Conservation (phyloP, 2,888 invertebrate genomes). For the Lomographa bimaculata region DNA sequence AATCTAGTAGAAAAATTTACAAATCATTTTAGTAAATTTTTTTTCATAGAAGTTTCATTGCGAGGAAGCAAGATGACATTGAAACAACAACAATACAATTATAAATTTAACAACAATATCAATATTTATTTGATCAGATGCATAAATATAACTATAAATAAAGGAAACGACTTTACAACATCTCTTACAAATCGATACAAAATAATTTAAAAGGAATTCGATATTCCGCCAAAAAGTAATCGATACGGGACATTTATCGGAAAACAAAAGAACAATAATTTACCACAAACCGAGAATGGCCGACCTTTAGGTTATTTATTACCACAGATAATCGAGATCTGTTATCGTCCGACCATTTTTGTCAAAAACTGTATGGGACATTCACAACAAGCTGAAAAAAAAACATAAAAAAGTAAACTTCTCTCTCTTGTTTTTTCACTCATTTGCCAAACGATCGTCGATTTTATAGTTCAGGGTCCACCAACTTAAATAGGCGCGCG, state of each 20-base stretch:
- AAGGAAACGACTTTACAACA: too few species aligned
- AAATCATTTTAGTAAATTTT: too few species aligned
- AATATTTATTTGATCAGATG: too few species aligned
- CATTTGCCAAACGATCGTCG: conserved; percentile 18
- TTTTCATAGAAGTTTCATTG: too few species aligned
- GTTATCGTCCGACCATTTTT: conserved; percentile 31
- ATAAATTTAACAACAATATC: too few species aligned
- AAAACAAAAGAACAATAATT: conserved; percentile 36
- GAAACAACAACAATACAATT: too few species aligned
- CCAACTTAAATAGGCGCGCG: too few species aligned
- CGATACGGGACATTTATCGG: conserved; percentile 29
- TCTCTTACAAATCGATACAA: conserved; percentile 27
- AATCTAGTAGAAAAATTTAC: too few species aligned
- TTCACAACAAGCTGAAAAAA: conserved; percentile 6
- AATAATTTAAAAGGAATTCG: conserved; percentile 23
- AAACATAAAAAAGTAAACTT: not conserved
- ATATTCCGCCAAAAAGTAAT: conserved; percentile 31
- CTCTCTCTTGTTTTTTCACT: not conserved
- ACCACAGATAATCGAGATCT: conserved; percentile 31
- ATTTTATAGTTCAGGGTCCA: conserved; percentile 14
- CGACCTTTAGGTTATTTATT: conserved; percentile 33
- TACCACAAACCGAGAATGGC: conserved; percentile 26
- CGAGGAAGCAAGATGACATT: too few species aligned
- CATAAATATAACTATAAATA: too few species aligned
- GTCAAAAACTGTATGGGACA: conserved; percentile 35